Base-by-base conservation (phyloP, 1,140 invertebrate species). In the Metopolophium dirhodum region DNA sequence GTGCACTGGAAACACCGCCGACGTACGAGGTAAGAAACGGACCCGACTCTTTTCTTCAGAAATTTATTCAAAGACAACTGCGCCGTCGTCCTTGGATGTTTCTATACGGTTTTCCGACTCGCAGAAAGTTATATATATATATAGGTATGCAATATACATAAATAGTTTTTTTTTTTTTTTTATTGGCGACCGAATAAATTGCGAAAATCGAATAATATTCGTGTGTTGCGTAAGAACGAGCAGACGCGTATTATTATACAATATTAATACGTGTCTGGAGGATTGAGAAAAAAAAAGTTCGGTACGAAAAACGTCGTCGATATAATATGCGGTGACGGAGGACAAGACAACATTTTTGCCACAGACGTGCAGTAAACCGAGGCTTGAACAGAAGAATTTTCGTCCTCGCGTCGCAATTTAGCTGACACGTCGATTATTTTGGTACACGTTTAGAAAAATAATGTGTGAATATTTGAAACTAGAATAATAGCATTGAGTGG, bases 1-100 rank as follows among this genome's bases (percentile, higher is more conserved):
- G n/a, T 26, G 61, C 61, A n/a, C 61, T 1, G 61, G 0, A 68
- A 68, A 68, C 61, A 77, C 61, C n/a, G 18, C n/a, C 61, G 14
- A 77, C 14, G 30, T 77, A 23, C 14, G 30, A 77, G 61, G 14
- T n/a, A 68, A n/a, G 61, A 68, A 68, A 77, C 30, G 61, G 61
- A 77, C 30, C 61, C 14, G n/a, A 20, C 30, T n/a, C 30, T 68
- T 68, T 77, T 68, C n/a, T 77, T 77, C 18, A n/a, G 14, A 77
- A 77, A 77, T 77, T 77, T 77, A 77, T 77, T 77, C n/a, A 77
- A 77, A n/a, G n/a, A 35, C 61, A n/a, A 77, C 61, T 35, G 61
- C 61, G 30, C 61, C 61, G 18, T 77, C 61, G 61, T 77, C n/a
- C n/a, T 77, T n/a, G 61, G n/a, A 77, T 18, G n/a, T 77, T 77